phyloP scores from a whole-genome alignment of 2,888 invertebrate species.

The Lottia scabra region DNA sequence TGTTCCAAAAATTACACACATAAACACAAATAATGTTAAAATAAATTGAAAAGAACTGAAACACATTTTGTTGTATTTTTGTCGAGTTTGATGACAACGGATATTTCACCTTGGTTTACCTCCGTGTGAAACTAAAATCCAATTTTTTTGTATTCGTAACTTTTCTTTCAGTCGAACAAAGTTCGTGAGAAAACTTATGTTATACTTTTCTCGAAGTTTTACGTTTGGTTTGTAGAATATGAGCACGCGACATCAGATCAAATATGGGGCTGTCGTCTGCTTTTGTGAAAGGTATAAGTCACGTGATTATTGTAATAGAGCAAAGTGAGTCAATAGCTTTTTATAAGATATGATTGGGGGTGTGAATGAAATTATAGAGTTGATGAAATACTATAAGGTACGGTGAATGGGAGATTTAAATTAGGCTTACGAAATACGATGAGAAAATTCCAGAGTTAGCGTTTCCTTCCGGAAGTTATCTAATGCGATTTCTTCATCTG shows the following conservation, averaged over 20 bases:
- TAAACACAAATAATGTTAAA: conserved; percentile 2
- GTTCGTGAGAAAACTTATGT: too few species aligned
- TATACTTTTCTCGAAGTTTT: not conserved
- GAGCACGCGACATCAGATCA: not conserved
- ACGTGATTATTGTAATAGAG: not conserved
- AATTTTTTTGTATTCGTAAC: too few species aligned
- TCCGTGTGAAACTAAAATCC: too few species aligned
- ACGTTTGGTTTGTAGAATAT: not conserved
- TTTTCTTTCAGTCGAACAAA: too few species aligned
- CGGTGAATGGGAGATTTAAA: not conserved
- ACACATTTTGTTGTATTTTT: not conserved
- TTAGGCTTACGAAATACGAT: too few species aligned
- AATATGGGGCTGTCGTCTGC: not conserved
- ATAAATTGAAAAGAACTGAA: not conserved
- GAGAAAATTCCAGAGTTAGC: too few species aligned
- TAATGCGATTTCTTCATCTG: too few species aligned
- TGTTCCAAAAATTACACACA: conserved; percentile 11
- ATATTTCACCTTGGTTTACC: too few species aligned
- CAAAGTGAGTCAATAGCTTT: not conserved
- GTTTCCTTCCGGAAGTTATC: too few species aligned
- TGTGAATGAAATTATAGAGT: not conserved
- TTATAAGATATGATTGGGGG: not conserved
- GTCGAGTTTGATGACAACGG: too few species aligned
- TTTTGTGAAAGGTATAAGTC: not conserved
- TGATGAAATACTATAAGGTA: not conserved